Conservation (phyloP, 1,140 invertebrate genomes). For the Dendrolimus kikuchii region DNA sequence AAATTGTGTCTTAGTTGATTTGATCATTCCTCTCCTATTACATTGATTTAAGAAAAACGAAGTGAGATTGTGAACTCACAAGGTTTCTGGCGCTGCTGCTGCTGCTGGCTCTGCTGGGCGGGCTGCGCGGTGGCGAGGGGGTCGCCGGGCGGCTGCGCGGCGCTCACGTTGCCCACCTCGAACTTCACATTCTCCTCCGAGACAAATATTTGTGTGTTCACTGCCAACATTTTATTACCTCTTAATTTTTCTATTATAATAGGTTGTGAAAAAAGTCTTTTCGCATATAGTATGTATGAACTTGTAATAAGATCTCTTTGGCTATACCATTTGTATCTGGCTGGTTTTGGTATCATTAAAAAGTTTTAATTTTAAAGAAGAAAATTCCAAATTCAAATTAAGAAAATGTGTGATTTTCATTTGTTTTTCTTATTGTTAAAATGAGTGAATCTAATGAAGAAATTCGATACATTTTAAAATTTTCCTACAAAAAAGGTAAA, state of each 20-base stretch:
- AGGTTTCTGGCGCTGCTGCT: conserved; percentile 54
- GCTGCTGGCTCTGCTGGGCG: conserved; percentile 50
- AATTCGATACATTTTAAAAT: too few species aligned
- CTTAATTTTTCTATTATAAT: background rate
- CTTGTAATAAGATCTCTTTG: too few species aligned
- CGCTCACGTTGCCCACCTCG: conserved; percentile 70
- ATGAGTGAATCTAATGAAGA: too few species aligned
- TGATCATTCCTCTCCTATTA: background rate
- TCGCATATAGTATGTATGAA: too few species aligned
- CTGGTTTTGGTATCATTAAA: too few species aligned
- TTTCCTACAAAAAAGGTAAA: too few species aligned
- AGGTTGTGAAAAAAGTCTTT: too few species aligned
- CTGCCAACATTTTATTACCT: conserved; percentile 20
- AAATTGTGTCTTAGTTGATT: background rate
- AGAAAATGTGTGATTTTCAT: too few species aligned
- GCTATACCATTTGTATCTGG: too few species aligned
- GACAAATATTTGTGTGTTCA: conserved; percentile 76
- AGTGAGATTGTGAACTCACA: conserved; percentile 30
- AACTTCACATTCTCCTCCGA: conserved; percentile 73
- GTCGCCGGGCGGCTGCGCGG: conserved; percentile 40
- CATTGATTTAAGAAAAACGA: background rate
- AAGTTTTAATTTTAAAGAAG: too few species aligned
- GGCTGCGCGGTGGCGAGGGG: conserved; percentile 40
- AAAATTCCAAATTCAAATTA: too few species aligned
- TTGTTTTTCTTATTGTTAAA: too few species aligned